These are phyloP conservation scores for Ophion costatus DNA, from an alignment of 2,888 invertebrate genomes.

Conservation along the genomic window DNA sequence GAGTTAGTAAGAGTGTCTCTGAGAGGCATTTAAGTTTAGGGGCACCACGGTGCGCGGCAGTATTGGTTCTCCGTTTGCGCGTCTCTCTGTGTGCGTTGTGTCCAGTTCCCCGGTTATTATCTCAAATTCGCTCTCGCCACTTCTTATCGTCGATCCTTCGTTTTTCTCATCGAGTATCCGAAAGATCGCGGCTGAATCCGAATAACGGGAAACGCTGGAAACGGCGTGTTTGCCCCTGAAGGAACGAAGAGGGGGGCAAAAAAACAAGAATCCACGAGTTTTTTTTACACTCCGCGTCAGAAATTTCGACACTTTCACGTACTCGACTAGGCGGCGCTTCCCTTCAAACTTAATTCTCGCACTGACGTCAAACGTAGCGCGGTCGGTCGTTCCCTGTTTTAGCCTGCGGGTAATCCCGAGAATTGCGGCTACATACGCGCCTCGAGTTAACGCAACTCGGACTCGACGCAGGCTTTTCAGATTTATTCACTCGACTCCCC, in stretches of 20 bases:
- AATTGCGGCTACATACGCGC: constrained; percentile 34
- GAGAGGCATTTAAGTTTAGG: constrained; percentile 77
- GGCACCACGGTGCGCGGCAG: constrained; percentile 56
- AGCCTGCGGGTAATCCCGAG: constrained; percentile 46
- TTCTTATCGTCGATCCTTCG: neutral
- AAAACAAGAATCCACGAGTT: constrained; percentile 6
- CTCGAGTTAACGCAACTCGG: constrained; percentile 6
- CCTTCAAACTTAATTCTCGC: constrained; percentile 27
- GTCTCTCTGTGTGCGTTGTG: constrained; percentile 27
- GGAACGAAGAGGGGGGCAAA: neutral
- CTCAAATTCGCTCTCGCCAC: neutral
- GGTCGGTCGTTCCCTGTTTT: constrained; percentile 36
- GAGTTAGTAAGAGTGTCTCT: constrained; percentile 77
- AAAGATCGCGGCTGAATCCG: neutral
- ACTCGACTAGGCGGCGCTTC: neutral
- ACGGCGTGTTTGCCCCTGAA: constrained; percentile 7
- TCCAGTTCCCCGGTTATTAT: constrained; percentile 26
- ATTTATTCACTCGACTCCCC: constrained; percentile 9
- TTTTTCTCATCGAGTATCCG: neutral
- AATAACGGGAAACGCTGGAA: constrained; percentile 33
- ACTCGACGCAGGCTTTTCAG: constrained; percentile 20
- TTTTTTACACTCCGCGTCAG: constrained; percentile 8
- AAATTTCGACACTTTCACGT: constrained; percentile 27
- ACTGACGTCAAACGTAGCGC: constrained; percentile 46
- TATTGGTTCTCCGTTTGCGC: constrained; percentile 47